Conservation (phyloP, 2,797 vertebrate genomes). For the Xiphophorus birchmanni region DNA sequence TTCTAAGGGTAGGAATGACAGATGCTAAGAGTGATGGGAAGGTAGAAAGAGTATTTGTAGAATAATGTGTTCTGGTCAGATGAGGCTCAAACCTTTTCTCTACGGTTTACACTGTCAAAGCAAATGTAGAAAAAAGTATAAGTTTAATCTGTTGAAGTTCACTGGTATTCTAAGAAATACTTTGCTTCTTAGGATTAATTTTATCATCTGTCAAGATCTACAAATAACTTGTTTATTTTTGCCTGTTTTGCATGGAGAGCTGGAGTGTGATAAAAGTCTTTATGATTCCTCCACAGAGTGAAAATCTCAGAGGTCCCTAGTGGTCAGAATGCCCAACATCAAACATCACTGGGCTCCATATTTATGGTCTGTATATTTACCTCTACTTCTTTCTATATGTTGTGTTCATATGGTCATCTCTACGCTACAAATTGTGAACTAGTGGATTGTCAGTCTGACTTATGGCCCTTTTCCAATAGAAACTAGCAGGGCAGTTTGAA, state of each 20-base stretch:
- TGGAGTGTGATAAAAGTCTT: background rate
- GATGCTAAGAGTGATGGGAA: too few species aligned
- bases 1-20: too few species aligned
- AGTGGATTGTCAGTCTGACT: background rate
- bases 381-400: background rate
- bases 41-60: too few species aligned
- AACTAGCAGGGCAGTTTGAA: too few species aligned
- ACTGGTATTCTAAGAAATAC: too few species aligned
- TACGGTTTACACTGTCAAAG: too few species aligned
- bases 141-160: too few species aligned
- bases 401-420: background rate
- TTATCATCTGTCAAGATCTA: background rate
- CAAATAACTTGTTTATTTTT: background rate
- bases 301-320: background rate
- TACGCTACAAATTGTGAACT: background rate
- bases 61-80: too few species aligned
- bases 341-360: background rate
- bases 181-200: too few species aligned
- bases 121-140: too few species aligned
- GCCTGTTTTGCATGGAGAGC: background rate
- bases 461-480: too few species aligned
- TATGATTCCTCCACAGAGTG: background rate
- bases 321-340: background rate
- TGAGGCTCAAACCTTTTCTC: too few species aligned
- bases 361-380: background rate